Evolutionary conservation across 2,113 vertebrate genomes (phyloP).

Genomic region (Dascyllus trimaculatus): DNA sequence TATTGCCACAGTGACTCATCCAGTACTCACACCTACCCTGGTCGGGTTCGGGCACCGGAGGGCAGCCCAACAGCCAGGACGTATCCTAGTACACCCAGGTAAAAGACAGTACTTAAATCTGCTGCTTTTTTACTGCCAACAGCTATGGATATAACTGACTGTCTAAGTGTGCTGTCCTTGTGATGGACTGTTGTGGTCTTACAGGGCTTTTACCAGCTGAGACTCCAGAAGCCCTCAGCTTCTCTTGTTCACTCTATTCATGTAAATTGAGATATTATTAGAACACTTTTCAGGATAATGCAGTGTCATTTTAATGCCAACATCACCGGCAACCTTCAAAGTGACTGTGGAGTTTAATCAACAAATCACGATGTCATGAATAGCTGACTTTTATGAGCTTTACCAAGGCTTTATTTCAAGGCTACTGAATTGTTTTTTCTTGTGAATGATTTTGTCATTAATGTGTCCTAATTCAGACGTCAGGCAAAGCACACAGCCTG

Average conservation of each 20-base stretch:
- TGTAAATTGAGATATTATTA: neutral
- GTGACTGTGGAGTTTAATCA: neutral
- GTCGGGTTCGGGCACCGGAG: conserved; percentile 90
- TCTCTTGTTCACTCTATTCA: neutral
- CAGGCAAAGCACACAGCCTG: conserved; percentile 92
- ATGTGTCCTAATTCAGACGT: conserved; percentile 82
- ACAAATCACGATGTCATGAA: neutral
- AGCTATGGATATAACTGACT: neutral
- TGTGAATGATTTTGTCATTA: neutral
- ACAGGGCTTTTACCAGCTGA: conserved; percentile 13
- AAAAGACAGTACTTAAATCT: neutral
- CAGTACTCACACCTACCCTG: conserved; percentile 91
- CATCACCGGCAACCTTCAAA: neutral
- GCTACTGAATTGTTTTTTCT: neutral
- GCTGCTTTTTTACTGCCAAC: no score
- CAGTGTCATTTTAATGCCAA: neutral
- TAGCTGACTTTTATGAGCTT: no score
- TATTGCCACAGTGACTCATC: conserved; percentile 89
- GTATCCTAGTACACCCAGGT: conserved; percentile 83
- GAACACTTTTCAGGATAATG: neutral
- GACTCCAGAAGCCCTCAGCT: conserved; percentile 1
- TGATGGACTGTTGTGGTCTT: neutral
- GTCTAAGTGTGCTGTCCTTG: neutral
- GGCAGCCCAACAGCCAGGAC: conserved; percentile 91
- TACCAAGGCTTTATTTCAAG: neutral